These are phyloP conservation scores for Myripristis murdjan DNA, from an alignment of 2,797 vertebrate species.

Conservation along the genomic window DNA sequence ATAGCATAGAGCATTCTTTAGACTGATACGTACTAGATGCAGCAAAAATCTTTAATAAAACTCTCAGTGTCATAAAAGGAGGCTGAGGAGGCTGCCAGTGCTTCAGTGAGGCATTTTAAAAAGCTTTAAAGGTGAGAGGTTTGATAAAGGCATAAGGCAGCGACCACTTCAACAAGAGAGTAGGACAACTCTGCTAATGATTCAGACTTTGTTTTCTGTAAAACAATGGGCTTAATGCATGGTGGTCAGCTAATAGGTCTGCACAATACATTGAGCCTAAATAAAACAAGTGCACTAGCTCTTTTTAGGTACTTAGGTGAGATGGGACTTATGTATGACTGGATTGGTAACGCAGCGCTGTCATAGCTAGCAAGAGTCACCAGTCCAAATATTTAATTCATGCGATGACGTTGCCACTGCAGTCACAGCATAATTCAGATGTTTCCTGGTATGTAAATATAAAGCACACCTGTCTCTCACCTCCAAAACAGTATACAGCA, in stretches of 20 bases:
- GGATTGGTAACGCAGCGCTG: too few relatives aligned
- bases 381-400: too few relatives aligned
- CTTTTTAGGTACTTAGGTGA: too few relatives aligned
- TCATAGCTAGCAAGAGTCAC: too few relatives aligned
- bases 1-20: neutral
- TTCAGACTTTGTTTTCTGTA: neutral
- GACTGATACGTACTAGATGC: neutral
- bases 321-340: too few relatives aligned
- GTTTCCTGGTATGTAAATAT: too few relatives aligned
- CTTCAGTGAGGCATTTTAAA: conserved; percentile 47
- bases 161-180: conserved; percentile 11
- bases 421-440: too few relatives aligned
- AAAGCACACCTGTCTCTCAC: too few relatives aligned
- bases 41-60: neutral
- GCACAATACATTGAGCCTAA: neutral
- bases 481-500: too few relatives aligned
- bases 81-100: neutral
- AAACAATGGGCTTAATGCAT: neutral
- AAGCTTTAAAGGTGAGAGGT: conserved; percentile 41
- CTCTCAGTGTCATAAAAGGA: conserved; percentile 2
- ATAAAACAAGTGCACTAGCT: too few relatives aligned
- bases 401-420: too few relatives aligned
- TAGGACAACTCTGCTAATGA: conserved; percentile 16
- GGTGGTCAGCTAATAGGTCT: conserved; percentile 3
- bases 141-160: conserved; percentile 21